These are phyloP conservation scores for Dryococelus australis DNA, from an alignment of 2,888 invertebrate genomes.

Conservation along the genomic window DNA sequence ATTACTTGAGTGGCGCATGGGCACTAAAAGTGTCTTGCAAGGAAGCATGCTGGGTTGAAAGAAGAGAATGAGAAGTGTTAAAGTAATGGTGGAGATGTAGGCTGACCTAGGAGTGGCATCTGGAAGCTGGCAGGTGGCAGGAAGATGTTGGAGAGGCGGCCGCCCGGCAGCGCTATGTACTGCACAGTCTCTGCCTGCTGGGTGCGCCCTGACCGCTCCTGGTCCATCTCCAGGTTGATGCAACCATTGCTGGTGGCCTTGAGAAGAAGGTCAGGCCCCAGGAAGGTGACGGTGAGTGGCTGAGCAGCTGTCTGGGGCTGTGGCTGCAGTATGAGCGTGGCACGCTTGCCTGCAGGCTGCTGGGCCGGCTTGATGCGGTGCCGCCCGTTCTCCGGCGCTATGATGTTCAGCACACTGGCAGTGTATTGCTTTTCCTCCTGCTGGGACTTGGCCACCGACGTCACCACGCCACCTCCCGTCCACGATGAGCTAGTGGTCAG, in stretches of 20 bases:
- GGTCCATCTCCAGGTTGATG: constrained; percentile 44
- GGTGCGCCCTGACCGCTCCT: constrained; percentile 31
- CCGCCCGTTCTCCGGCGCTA: constrained; percentile 41
- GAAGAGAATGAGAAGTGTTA: no score
- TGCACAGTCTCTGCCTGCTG: constrained; percentile 47
- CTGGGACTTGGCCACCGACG: neutral
- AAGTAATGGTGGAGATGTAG: no score
- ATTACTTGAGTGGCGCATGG: no score
- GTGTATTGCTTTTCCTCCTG: constrained; percentile 31
- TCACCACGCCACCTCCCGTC: constrained; percentile 39
- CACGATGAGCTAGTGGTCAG: constrained; percentile 21
- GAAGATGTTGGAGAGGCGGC: constrained; percentile 57
- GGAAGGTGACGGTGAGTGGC: constrained; percentile 43
- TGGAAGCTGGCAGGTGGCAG: constrained; percentile 53
- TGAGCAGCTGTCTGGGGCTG: constrained; percentile 35
- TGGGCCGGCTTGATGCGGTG: constrained; percentile 34
- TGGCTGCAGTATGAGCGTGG: constrained; percentile 20
- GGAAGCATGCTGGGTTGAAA: no score
- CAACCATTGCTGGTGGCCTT: constrained; percentile 39
- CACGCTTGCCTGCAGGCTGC: neutral
- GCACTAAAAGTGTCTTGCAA: no score
- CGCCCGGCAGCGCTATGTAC: constrained; percentile 53
- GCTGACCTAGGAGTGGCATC: constrained; percentile 38
- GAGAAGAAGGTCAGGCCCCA: constrained; percentile 47
- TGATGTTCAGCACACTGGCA: constrained; percentile 33